A percentile compares a stretch with the other conserved stretches of the same genome.
These are phyloP conservation scores for Natrix natrix DNA, from an alignment of 2,797 vertebrate genomes.

Conservation along the genomic window DNA sequence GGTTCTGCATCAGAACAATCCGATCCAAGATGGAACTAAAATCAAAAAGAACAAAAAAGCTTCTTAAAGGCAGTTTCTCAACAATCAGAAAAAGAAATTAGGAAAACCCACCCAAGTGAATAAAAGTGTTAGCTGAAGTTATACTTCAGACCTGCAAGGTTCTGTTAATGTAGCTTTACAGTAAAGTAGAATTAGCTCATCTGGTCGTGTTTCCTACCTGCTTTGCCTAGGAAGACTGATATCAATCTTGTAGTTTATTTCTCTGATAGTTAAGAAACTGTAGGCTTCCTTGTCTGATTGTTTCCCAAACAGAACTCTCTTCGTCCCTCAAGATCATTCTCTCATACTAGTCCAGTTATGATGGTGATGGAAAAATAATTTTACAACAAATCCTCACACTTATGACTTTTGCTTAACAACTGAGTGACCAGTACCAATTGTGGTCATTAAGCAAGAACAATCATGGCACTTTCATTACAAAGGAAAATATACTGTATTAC, in stretches of 20 bases:
- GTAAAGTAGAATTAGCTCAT: too few species aligned
- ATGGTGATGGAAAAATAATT: not conserved
- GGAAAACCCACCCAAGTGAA: not conserved
- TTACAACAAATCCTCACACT: not conserved
- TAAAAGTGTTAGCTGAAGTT: not conserved
- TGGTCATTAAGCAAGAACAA: not conserved
- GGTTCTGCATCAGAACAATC: constrained; percentile 56
- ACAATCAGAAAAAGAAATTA: not conserved
- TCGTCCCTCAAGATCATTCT: not conserved
- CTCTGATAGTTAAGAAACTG: not conserved
- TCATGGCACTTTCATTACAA: not conserved
- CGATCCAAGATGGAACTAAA: constrained; percentile 53
- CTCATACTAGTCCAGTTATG: not conserved
- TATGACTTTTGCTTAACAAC: not conserved
- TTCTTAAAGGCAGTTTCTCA: constrained; percentile 19
- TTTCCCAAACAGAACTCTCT: not conserved
- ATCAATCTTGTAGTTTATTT: not conserved
- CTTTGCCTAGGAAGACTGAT: not conserved
- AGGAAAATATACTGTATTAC: not conserved
- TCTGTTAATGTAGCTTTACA: not conserved
- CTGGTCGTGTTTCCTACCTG: too few species aligned
- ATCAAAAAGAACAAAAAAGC: constrained; percentile 40
- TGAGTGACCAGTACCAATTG: not conserved
- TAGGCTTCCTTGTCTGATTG: not conserved
- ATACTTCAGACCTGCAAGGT: not conserved